These are phyloP conservation scores for Calephelis virginiensis DNA, from an alignment of 1,140 invertebrate genomes.

Conservation along the genomic window DNA sequence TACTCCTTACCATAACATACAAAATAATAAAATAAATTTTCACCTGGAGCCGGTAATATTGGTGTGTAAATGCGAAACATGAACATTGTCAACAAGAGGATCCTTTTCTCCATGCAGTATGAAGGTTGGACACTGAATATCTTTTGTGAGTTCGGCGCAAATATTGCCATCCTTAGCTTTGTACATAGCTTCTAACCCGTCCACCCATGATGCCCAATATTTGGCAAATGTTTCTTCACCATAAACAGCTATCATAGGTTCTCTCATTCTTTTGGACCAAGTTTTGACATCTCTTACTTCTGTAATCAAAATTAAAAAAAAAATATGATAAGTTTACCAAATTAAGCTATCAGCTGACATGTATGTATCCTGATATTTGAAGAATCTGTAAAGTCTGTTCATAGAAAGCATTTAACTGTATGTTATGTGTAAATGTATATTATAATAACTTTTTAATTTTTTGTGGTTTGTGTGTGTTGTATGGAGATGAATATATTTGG, in stretches of 20 bases:
- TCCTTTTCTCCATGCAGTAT: constrained; percentile 92
- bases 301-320: constrained; percentile 29
- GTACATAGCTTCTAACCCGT: constrained; percentile 81
- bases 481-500: too few relatives aligned
- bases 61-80: constrained; percentile 84
- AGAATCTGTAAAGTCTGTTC: too few relatives aligned
- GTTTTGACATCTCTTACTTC: constrained; percentile 83
- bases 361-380: too few relatives aligned
- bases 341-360: too few relatives aligned
- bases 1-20: constrained; percentile 27
- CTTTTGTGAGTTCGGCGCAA: constrained; percentile 81
- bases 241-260: constrained; percentile 86
- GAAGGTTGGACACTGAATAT: constrained; percentile 86
- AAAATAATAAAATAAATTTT: not conserved
- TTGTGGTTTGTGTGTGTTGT: too few relatives aligned
- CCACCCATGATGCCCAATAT: constrained; percentile 87
- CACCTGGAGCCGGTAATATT: constrained; percentile 84
- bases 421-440: too few relatives aligned
- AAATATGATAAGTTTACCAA: too few relatives aligned
- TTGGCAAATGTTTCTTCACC: constrained; percentile 85
- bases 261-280: constrained; percentile 90
- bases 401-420: too few relatives aligned
- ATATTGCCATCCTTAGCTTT: constrained; percentile 84
- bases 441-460: too few relatives aligned
- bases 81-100: constrained; percentile 84